phyloP scores from a whole-genome alignment of 64 coral and sea anemone genomes.

The Pachyseris speciosa region DNA sequence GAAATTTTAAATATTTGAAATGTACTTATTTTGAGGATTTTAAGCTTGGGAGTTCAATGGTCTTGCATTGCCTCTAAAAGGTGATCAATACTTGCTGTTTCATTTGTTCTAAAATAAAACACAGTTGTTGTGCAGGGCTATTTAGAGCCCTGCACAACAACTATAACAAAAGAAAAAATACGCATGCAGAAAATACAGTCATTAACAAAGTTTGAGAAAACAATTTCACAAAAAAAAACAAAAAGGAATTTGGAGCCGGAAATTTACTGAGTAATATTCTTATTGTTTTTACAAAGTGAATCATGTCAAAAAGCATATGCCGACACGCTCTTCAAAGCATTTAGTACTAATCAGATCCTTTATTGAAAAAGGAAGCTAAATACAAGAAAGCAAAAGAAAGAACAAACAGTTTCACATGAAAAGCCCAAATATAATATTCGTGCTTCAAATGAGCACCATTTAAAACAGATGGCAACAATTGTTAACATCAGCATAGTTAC shows the following conservation, averaged over 20 bases:
- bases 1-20: no score
- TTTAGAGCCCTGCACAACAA: neutral
- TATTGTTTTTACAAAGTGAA: neutral
- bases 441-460: no score
- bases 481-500: neutral
- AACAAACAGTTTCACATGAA: neutral
- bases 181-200: neutral
- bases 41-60: no score
- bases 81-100: no score
- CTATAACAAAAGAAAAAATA: neutral
- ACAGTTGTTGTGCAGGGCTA: neutral
- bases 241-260: neutral
- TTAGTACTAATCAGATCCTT: no score
- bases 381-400: no score
- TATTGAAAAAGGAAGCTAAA: no score
- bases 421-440: neutral
- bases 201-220: neutral
- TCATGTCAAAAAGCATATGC: neutral
- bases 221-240: neutral
- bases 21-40: no score
- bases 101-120: no score
- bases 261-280: neutral
- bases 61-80: no score
- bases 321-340: no score
- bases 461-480: no score